Base-by-base conservation (phyloP, 2,888 invertebrate species). In the Fragum fragum region DNA sequence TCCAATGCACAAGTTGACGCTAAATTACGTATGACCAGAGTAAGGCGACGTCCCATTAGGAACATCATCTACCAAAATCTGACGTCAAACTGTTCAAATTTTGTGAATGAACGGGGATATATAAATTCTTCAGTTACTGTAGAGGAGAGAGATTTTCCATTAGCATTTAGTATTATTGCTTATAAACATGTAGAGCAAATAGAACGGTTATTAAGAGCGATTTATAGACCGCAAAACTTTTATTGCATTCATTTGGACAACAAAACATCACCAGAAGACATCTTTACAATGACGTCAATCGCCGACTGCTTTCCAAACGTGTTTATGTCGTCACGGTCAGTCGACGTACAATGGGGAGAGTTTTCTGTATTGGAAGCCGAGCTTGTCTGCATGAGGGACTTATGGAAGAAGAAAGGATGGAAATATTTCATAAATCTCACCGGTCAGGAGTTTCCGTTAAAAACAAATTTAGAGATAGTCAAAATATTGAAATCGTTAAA, bases 191-290 rank as follows among this genome's bases (percentile, higher is more conserved):
- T 81, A 11, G 81, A 85, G 66, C 88, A 88, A 55, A 72, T 89
- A 1, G 89, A 88, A 59, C 57, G 87, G n/a, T 61, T 90, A 18
- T 68, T 90, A n/a, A 69, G 83, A 28, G 73, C 82, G 1, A 85
- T 91, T 21, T 91, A 90, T 71, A 68, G 88, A 55, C 89, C 90
- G 14, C 87, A 90, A 53, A 90, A 91, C 76, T 72, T 81, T 39
- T 90, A 90, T 72, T 91, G 91, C 73, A 74, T 90, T 36, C 91
- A 91, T 74, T 81, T 91, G n/a, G 91, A 91, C 69, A 29, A 29
- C 5, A 87, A 84, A 53, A 57, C 85, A 11, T 28, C 47, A 1
- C n/a, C 29, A 9, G 42, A 69, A 5, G 73, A 78, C 57, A 42
- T 79, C 36, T 39, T 57, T 28, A 79, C 82, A 16, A 63, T 85